phyloP scores from a whole-genome alignment of 92 coral and sea anemone species.

The Siderastrea siderea region DNA sequence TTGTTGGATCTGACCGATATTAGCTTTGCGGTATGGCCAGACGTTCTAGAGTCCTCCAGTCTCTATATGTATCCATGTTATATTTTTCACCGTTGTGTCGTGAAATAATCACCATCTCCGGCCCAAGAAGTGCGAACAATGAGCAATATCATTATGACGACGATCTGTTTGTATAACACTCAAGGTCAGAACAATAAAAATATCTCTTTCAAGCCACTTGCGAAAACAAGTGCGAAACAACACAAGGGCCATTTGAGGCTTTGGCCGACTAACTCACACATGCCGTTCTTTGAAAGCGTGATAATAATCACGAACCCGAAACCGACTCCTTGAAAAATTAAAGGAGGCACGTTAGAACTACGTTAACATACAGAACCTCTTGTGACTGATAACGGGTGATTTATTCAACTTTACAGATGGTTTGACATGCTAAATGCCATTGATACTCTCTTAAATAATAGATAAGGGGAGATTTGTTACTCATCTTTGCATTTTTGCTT shows the following conservation, averaged over 20 bases:
- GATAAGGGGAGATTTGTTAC: conserved; percentile 1
- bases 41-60: conserved; percentile 10
- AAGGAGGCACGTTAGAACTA: neutral
- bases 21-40: conserved; percentile 1
- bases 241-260: neutral
- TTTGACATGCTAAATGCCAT: conserved; percentile 38
- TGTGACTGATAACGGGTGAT: conserved; percentile 20
- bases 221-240: conserved; percentile 20
- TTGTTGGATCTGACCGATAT: neutral
- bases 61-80: neutral
- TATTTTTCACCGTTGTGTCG: conserved; percentile 9
- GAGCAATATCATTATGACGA: conserved; percentile 20
- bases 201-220: conserved; percentile 46
- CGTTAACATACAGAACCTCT: conserved; percentile 9
- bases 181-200: conserved; percentile 39
- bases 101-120: conserved; percentile 40
- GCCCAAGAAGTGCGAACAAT: conserved; percentile 41
- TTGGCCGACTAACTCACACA: neutral
- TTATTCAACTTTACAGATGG: conserved; percentile 26
- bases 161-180: conserved; percentile 48
- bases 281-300: conserved; percentile 2
- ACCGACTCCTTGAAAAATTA: neutral
- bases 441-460: conserved; percentile 37
- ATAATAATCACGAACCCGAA: neutral
- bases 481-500: neutral